phyloP scores from a whole-genome alignment of 1,140 invertebrate species.

The Lerema accius region DNA sequence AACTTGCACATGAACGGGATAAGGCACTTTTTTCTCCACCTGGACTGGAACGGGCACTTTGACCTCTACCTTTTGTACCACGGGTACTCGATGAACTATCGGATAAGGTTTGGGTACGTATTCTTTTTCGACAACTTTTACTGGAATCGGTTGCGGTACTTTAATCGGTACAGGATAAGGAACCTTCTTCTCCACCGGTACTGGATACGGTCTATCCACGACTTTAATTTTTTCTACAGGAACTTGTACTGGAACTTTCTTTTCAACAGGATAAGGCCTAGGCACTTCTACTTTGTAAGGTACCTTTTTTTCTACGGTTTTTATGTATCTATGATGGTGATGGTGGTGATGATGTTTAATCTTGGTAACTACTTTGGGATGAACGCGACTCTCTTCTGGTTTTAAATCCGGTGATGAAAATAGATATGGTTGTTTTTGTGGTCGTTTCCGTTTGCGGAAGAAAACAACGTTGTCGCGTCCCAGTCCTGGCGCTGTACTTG shows the following conservation, averaged over 20 bases:
- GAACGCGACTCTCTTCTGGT: constrained; percentile 48
- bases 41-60: constrained; percentile 78
- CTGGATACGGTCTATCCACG: constrained; percentile 85
- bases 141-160: constrained; percentile 80
- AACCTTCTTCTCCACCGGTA: constrained; percentile 86
- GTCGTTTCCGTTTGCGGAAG: constrained; percentile 59
- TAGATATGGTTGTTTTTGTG: constrained; percentile 48
- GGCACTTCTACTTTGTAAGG: constrained; percentile 79
- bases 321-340: constrained; percentile 84
- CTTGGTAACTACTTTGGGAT: constrained; percentile 72
- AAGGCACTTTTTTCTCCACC: constrained; percentile 84
- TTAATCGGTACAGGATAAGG: constrained; percentile 86
- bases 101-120: constrained; percentile 84
- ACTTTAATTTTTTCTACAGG: constrained; percentile 86
- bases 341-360: constrained; percentile 85
- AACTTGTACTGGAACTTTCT: constrained; percentile 84
- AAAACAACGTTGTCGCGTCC: constrained; percentile 60
- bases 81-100: constrained; percentile 80
- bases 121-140: constrained; percentile 80
- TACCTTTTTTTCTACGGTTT: constrained; percentile 83
- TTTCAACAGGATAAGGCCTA: constrained; percentile 84
- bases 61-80: constrained; percentile 79
- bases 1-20: constrained; percentile 77
- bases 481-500: constrained; percentile 39
- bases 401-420: constrained; percentile 60